These are phyloP conservation scores for Haplotaxodon microlepis DNA, from an alignment of 2,113 vertebrate genomes.

Conservation along the genomic window DNA sequence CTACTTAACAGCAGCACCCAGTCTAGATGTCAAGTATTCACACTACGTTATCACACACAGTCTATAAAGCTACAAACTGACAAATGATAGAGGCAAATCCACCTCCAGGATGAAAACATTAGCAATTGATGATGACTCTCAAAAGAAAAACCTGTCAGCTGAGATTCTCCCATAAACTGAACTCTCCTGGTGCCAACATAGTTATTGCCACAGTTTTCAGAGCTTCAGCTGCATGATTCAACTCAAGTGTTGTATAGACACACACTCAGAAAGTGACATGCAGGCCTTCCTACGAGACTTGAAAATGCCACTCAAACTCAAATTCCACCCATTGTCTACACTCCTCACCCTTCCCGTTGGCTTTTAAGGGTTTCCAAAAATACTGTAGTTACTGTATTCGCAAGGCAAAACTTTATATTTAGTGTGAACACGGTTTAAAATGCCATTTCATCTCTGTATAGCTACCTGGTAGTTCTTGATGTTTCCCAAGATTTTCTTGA, in stretches of 20 bases:
- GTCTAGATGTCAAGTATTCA: neutral
- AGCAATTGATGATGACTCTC: neutral
- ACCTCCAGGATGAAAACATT: neutral
- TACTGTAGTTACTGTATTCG: neutral
- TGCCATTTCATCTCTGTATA: neutral
- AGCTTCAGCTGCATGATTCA: neutral
- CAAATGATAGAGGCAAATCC: neutral
- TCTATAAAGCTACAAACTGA: neutral
- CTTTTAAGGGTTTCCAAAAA: neutral
- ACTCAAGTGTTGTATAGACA: neutral
- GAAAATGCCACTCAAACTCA: neutral
- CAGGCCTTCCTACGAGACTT: neutral
- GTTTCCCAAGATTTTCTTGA: neutral
- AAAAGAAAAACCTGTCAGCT: neutral
- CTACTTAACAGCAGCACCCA: neutral
- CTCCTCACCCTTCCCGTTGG: neutral
- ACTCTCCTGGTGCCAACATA: neutral
- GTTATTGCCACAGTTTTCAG: neutral
- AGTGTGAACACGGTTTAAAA: accelerated
- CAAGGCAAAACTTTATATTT: neutral
- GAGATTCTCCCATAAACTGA: neutral
- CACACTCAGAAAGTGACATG: neutral
- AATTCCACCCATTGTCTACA: neutral
- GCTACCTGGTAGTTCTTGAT: constrained; percentile 47
- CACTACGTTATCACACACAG: neutral